phyloP scores from a whole-genome alignment of 2,797 vertebrate species.

The Microctenopoma steveboyesi region DNA sequence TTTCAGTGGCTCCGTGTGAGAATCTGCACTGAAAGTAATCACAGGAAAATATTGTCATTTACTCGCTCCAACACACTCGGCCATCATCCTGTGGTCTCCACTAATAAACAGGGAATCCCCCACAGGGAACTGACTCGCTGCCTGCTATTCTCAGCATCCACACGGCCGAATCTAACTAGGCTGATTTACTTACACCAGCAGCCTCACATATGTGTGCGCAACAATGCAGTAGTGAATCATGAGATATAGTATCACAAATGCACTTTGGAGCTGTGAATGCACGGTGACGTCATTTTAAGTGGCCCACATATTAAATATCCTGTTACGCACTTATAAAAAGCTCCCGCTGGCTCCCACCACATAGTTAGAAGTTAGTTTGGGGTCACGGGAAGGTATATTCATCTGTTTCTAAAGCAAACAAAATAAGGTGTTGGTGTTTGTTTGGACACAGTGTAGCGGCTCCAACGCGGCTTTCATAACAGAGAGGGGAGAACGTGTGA shows the following conservation, averaged over 20 bases:
- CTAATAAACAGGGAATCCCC: constrained; percentile 46
- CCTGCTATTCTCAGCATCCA: constrained; percentile 43
- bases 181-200: constrained; percentile 49
- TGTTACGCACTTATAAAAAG: constrained; percentile 24
- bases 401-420: constrained; percentile 29
- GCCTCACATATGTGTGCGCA: constrained; percentile 12
- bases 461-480: constrained; percentile 7
- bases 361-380: constrained; percentile 39
- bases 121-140: constrained; percentile 45
- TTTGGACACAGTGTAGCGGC: constrained; percentile 54
- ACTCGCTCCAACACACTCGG: constrained; percentile 39
- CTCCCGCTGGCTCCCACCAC: constrained; percentile 19
- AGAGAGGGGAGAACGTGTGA: constrained; percentile 8
- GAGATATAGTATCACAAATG: constrained; percentile 2
- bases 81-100: constrained; percentile 49
- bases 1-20: constrained; percentile 4
- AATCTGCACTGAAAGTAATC: constrained; percentile 32
- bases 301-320: constrained; percentile 39
- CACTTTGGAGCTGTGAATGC: constrained; percentile 21
- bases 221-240: constrained; percentile 3
- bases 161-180: constrained; percentile 11
- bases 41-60: constrained; percentile 55
- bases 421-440: constrained; percentile 29
- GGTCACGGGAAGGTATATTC: constrained; percentile 28
- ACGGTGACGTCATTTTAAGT: constrained; percentile 39